Percentiles rank a stretch among this genome's conserved stretches.
phyloP scores from a whole-genome alignment of 2,113 vertebrate genomes.

The Podilymbus podiceps region DNA sequence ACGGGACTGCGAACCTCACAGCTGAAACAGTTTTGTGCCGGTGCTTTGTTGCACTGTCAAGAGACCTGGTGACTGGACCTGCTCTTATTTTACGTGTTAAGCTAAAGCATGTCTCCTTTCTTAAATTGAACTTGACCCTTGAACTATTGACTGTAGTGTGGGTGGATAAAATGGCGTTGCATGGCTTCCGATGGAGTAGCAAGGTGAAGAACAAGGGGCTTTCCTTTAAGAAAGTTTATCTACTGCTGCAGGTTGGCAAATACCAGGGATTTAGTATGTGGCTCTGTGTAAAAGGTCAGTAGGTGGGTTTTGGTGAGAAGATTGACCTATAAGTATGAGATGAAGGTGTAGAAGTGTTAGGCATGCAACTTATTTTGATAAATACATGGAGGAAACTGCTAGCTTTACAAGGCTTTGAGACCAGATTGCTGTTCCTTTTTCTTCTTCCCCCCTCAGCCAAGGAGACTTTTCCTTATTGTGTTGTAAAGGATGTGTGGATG shows the following conservation, averaged over 20 bases:
- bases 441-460: not conserved
- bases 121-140: not conserved
- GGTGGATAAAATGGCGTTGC: not conserved
- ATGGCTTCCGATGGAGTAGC: not conserved
- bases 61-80: not conserved
- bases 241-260: not conserved
- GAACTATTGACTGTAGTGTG: fast-evolving
- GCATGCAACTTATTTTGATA: not conserved
- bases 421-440: not conserved
- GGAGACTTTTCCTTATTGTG: not conserved
- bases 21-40: not conserved
- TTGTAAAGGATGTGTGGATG: not conserved
- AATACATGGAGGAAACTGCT: not conserved
- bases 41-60: not conserved
- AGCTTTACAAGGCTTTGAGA: not conserved
- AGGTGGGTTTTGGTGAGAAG: not conserved
- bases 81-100: fast-evolving
- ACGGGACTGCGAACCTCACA: fast-evolving
- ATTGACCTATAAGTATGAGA: not conserved
- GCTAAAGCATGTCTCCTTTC: not conserved
- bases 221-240: not conserved
- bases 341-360: not conserved
- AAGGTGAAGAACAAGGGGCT: not conserved
- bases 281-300: not conserved
- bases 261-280: not conserved